Evolutionary conservation across 2,888 invertebrate genomes (phyloP), one percentile per base, ranked within the genome.

Genomic region (Papilio demoleus): DNA sequence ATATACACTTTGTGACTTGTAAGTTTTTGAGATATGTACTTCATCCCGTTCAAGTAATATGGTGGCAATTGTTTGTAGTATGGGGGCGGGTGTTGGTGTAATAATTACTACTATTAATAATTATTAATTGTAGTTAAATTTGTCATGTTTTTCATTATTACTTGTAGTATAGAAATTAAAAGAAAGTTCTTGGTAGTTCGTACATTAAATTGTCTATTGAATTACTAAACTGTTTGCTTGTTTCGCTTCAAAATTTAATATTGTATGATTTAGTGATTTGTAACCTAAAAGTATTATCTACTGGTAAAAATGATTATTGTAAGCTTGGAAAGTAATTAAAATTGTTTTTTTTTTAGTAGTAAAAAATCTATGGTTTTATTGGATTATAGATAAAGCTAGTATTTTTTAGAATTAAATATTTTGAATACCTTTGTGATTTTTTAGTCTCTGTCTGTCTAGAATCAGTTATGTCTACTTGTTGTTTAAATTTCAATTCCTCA

Each of bases 11-110:
- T 1, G 14, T 17, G 19, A 45, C n/a, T 31, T 31, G 31, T 31
- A 45, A 19, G 19, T 19, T 11, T 47, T 47, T n/a, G 3, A 22
- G 2, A 45, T 3, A 31, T 31, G 31, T 31, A 50, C 24, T 24
- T 9, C n/a, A 53, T 31, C 53, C 53, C 3, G n/a, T 27, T 53
- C n/a, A n/a, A 53, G 53, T 31, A 53, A 53, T n/a, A 53, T 53
- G n/a, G 53, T 31, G 53, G 9, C n/a, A 27, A n/a, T 4, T 6
- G 6, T 53, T 73, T 72, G 36, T 63, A 66, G 63, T 17, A 67
- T 50, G 58, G 73, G 75, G 62, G 68, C 64, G 76, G 76, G 76
- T 75, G 77, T 76, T 79, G 76, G 78, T 77, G 77, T 64, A n/a
- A n/a, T n/a, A n/a, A n/a, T n/a, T n/a, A n/a, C n/a, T n/a, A n/a